phyloP scores from a whole-genome alignment of 2,113 vertebrate species.

The Phalacrocorax pelagicus region DNA sequence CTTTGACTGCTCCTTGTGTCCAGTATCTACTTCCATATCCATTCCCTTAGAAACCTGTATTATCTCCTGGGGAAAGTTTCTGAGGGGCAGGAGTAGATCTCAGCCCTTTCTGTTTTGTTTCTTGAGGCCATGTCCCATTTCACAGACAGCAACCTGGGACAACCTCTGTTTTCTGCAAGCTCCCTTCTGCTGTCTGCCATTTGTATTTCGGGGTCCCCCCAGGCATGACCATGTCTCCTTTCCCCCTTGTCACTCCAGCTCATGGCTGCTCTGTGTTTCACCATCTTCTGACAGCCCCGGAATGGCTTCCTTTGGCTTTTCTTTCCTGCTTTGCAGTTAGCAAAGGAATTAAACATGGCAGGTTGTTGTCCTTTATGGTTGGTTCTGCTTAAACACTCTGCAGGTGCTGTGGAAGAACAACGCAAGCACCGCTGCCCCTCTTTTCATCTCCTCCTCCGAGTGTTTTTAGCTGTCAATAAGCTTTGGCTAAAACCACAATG shows the following conservation, averaged over 20 bases:
- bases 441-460: neutral
- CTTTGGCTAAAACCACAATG: neutral
- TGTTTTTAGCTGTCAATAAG: neutral
- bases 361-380: neutral
- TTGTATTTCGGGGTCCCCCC: neutral
- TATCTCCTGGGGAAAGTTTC: neutral
- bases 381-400: neutral
- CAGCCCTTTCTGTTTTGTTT: neutral
- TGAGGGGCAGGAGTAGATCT: neutral
- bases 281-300: neutral
- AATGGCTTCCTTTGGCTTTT: neutral
- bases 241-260: neutral
- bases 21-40: neutral
- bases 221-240: fast-evolving
- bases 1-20: neutral
- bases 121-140: neutral
- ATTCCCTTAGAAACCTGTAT: neutral
- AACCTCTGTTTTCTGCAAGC: neutral
- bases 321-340: neutral
- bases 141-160: neutral
- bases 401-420: neutral
- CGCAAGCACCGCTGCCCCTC: neutral
- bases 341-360: neutral
- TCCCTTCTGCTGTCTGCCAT: neutral
- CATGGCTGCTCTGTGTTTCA: neutral